phyloP scores from a whole-genome alignment of 92 coral and sea anemone species.

The Metridium senile region DNA sequence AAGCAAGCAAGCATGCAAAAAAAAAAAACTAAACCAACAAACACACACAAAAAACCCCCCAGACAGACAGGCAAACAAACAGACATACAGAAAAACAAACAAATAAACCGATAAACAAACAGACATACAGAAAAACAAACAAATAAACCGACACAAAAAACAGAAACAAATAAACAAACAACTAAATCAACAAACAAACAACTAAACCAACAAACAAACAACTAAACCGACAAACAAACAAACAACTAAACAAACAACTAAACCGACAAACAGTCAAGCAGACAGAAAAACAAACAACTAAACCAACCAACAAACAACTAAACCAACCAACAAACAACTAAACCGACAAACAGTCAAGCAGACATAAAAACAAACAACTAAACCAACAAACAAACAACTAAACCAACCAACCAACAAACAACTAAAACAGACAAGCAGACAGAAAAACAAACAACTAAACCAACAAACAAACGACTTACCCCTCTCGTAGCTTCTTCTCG shows the following conservation, averaged over 20 bases:
- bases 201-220: too few relatives aligned
- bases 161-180: not conserved
- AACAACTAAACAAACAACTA: too few relatives aligned
- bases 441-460: not conserved
- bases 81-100: not conserved
- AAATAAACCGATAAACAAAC: not conserved
- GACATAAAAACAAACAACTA: not conserved
- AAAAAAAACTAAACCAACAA: too few relatives aligned
- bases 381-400: not conserved
- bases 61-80: not conserved
- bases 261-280: too few relatives aligned
- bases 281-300: too few relatives aligned
- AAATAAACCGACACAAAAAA: not conserved
- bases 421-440: not conserved
- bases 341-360: not conserved
- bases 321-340: not conserved
- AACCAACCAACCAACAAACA: not conserved
- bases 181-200: not conserved
- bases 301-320: too few relatives aligned
- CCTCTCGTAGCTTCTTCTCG: slow-evolving; percentile 36
- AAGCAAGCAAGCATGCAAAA: too few relatives aligned
- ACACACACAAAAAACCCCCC: too few relatives aligned
- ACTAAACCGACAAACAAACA: too few relatives aligned
- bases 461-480: slow-evolving; percentile 26
- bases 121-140: not conserved